Evolutionary conservation across 1,140 invertebrate species (phyloP).

Genomic region (Drosophila neocordata): DNA sequence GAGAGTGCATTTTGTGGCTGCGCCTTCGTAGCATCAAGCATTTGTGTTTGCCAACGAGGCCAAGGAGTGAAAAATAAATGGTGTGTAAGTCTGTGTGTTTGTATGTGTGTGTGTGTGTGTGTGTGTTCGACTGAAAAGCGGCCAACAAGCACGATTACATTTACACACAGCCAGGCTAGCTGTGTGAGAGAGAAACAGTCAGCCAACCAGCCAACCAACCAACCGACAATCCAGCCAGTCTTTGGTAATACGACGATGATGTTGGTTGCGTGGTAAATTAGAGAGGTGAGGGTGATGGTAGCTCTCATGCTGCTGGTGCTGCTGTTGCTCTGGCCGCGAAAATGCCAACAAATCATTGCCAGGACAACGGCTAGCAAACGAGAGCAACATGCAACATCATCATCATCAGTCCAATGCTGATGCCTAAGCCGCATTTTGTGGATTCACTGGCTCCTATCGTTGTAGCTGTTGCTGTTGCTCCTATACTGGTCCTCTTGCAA

Average conservation of each 20-base stretch:
- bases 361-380: constrained; percentile 48
- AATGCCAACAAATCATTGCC: constrained; percentile 79
- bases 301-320: constrained; percentile 6
- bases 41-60: constrained; percentile 50
- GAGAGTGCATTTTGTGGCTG: constrained; percentile 19
- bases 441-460: constrained; percentile 45
- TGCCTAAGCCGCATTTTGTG: constrained; percentile 79
- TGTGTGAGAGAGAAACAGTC: not conserved
- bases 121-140: constrained; percentile 15
- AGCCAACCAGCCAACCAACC: not conserved
- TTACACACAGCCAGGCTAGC: constrained; percentile 45
- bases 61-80: constrained; percentile 79
- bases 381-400: constrained; percentile 44
- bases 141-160: constrained; percentile 66
- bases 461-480: too few species aligned
- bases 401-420: constrained; percentile 64
- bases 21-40: constrained; percentile 51
- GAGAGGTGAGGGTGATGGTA: not conserved
- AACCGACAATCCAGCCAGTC: constrained; percentile 22
- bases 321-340: constrained; percentile 45
- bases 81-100: constrained; percentile 63
- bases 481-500: too few species aligned
- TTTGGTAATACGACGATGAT: constrained; percentile 74
- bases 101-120: not conserved
- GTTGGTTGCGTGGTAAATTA: constrained; percentile 21